phyloP scores from a whole-genome alignment of 2,797 vertebrate genomes.

The Hipposideros larvatus region DNA sequence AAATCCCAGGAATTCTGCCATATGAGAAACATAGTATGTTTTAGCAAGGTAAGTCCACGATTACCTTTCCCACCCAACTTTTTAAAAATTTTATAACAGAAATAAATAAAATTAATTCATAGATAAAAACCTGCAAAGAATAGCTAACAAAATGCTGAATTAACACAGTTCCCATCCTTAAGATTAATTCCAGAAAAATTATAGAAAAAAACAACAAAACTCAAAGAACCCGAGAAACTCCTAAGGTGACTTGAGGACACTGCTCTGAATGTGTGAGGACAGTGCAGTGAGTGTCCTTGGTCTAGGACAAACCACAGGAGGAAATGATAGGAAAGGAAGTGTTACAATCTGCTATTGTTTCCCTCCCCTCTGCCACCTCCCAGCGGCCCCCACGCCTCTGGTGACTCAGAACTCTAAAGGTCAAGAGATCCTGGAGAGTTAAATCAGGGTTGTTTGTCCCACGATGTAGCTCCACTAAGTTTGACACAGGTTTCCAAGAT shows the following conservation, averaged over 20 bases:
- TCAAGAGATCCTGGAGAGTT: background rate
- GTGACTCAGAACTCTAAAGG: background rate
- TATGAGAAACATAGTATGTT: background rate
- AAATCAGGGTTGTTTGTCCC: background rate
- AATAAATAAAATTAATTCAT: background rate
- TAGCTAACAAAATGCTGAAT: background rate
- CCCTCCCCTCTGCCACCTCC: background rate
- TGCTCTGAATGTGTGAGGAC: background rate
- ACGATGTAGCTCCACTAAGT: background rate
- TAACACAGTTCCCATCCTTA: background rate
- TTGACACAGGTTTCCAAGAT: background rate
- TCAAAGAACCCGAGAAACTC: background rate
- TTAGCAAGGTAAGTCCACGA: background rate
- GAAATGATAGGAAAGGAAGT: background rate
- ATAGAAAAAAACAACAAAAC: background rate
- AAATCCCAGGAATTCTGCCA: background rate
- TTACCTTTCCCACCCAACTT: background rate
- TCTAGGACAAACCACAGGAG: background rate
- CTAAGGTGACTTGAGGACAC: background rate
- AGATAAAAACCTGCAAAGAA: background rate
- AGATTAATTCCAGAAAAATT: conserved; percentile 26
- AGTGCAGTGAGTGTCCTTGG: accelerated
- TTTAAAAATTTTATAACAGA: background rate
- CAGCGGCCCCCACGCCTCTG: background rate
- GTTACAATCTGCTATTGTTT: background rate